Evolutionary conservation across 2,797 vertebrate genomes (phyloP).

Genomic region (Perodicticus potto): DNA sequence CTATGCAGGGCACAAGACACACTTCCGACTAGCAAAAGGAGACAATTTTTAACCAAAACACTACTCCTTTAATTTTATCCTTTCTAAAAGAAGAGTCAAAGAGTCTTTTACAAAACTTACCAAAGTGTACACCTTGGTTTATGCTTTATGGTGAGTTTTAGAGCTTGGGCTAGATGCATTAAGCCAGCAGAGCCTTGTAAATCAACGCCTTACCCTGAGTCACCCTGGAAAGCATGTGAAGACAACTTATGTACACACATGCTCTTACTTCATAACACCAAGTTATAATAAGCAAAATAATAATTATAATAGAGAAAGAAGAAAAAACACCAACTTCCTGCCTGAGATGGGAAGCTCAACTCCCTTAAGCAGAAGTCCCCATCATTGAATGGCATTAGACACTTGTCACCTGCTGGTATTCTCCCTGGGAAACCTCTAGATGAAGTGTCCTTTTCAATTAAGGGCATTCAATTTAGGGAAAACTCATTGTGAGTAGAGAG

Average conservation of each 20-base stretch:
- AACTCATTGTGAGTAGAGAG: constrained; percentile 2
- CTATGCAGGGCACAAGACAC: neutral
- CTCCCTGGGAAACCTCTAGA: neutral
- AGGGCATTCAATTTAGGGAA: constrained; percentile 28
- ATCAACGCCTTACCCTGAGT: neutral
- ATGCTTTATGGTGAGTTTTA: neutral
- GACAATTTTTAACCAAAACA: neutral
- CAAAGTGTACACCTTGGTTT: neutral
- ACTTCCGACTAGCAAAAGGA: neutral
- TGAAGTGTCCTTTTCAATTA: constrained; percentile 54
- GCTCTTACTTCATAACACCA: neutral
- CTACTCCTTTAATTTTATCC: neutral
- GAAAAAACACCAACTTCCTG: neutral
- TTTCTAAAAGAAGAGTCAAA: neutral
- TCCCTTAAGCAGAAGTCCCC: neutral
- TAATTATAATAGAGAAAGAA: neutral
- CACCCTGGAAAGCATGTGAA: neutral
- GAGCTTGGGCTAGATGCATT: neutral
- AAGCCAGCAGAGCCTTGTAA: neutral
- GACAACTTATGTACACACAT: neutral
- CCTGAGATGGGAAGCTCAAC: neutral
- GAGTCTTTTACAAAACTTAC: neutral
- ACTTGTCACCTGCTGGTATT: neutral
- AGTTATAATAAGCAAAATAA: neutral
- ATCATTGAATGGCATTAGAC: neutral